These are phyloP conservation scores for Phymatocera aterrima DNA, from an alignment of 2,888 invertebrate genomes.

Conservation along the genomic window DNA sequence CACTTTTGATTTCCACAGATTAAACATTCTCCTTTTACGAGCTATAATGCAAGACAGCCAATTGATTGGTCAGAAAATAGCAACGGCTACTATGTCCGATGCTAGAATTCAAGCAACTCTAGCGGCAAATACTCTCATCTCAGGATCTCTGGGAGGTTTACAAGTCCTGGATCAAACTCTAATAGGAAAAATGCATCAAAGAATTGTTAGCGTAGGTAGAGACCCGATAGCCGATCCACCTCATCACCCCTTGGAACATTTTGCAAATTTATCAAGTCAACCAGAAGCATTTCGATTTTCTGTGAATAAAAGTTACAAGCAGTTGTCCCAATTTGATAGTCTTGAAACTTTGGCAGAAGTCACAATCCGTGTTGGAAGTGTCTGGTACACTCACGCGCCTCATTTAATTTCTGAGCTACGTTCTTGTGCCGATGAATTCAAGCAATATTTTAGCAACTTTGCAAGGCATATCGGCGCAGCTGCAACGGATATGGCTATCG, in stretches of 20 bases:
- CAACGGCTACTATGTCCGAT: constrained; percentile 94
- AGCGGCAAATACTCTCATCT: constrained; percentile 79
- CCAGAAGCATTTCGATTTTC: constrained; percentile 78
- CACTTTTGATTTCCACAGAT: constrained; percentile 93
- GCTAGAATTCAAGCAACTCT: constrained; percentile 92
- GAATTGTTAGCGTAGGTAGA: constrained; percentile 90
- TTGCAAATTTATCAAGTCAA: constrained; percentile 68
- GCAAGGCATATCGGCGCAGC: constrained; percentile 92
- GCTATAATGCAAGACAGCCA: constrained; percentile 85
- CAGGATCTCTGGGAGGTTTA: constrained; percentile 94
- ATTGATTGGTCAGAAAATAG: constrained; percentile 90
- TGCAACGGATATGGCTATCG: constrained; percentile 95
- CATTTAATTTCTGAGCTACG: constrained; percentile 90
- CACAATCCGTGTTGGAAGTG: constrained; percentile 73
- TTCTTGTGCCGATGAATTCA: constrained; percentile 93
- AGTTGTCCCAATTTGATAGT: constrained; percentile 51
- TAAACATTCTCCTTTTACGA: constrained; percentile 91
- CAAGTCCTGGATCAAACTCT: constrained; percentile 93
- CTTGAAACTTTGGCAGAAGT: constrained; percentile 68
- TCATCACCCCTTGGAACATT: constrained; percentile 65
- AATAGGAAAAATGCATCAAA: constrained; percentile 88
- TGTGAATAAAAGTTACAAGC: constrained; percentile 68
- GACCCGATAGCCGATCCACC: constrained; percentile 81
- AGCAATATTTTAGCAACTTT: constrained; percentile 89
- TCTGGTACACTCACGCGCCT: constrained; percentile 96